phyloP scores from a whole-genome alignment of 1,140 invertebrate genomes.

The Grapholita molesta region DNA sequence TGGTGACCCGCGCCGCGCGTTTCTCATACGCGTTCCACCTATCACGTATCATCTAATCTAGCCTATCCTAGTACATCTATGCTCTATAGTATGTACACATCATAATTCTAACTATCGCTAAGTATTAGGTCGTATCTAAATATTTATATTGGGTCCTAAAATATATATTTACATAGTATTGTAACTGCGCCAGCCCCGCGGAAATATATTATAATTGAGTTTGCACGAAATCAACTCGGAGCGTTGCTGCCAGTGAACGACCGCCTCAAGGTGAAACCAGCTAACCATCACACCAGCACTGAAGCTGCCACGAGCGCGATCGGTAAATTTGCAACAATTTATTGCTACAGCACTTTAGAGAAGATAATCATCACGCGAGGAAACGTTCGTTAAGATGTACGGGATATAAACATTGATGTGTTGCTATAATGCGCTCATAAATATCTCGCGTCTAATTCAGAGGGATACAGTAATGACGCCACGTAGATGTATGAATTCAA shows the following conservation, averaged over 20 bases:
- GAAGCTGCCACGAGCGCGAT: not conserved
- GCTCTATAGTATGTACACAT: not conserved
- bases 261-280: not conserved
- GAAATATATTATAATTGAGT: not conserved
- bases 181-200: not conserved
- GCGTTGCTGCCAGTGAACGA: not conserved
- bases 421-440: slow-evolving; percentile 2
- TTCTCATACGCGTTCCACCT: not conserved
- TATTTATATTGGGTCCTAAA: slow-evolving; percentile 13
- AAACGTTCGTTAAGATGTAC: not conserved
- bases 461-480: not conserved
- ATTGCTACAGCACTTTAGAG: not conserved
- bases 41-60: slow-evolving; percentile 11
- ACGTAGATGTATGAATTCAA: not conserved
- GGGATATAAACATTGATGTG: not conserved
- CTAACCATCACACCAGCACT: not conserved
- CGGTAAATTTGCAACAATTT: not conserved
- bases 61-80: not conserved
- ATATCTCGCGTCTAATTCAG: not conserved
- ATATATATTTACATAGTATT: slow-evolving; percentile 2
- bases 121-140: slow-evolving; percentile 1
- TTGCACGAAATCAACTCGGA: not conserved
- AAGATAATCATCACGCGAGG: not conserved
- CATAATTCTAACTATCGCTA: slow-evolving; percentile 3
- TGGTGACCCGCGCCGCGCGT: not conserved